phyloP scores from a whole-genome alignment of 2,113 vertebrate genomes.

The Sialia sialis region DNA sequence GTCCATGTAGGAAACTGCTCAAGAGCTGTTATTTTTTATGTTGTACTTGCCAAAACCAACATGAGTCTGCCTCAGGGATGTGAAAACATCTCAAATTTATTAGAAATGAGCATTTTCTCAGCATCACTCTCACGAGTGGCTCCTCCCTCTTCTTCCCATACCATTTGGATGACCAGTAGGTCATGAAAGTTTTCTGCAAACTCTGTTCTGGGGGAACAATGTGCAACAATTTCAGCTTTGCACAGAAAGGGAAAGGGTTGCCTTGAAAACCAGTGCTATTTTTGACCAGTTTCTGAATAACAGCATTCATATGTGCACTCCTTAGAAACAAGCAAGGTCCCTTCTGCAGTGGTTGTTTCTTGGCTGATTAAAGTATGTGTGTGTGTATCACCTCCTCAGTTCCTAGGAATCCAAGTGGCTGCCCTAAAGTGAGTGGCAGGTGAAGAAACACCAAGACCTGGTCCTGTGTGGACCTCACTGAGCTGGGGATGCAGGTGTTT shows the following conservation, averaged over 20 bases:
- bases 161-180: background rate
- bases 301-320: background rate
- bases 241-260: background rate
- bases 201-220: background rate
- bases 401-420: background rate
- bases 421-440: background rate
- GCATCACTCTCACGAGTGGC: background rate
- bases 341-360: background rate
- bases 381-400: background rate
- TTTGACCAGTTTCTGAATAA: background rate
- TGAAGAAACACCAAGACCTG: background rate
- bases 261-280: background rate
- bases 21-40: conserved; percentile 49
- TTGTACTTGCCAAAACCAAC: conserved; percentile 59
- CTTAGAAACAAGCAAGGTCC: background rate
- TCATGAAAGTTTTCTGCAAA: background rate
- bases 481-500: fast-evolving
- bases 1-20: conserved; percentile 62
- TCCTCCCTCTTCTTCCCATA: background rate
- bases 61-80: conserved; percentile 45
- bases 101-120: conserved; percentile 48
- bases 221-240: background rate
- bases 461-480: background rate
- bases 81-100: conserved; percentile 52
- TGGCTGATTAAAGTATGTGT: background rate